phyloP scores from a whole-genome alignment of 2,888 invertebrate genomes.

The Cylindroiulus punctatus region DNA sequence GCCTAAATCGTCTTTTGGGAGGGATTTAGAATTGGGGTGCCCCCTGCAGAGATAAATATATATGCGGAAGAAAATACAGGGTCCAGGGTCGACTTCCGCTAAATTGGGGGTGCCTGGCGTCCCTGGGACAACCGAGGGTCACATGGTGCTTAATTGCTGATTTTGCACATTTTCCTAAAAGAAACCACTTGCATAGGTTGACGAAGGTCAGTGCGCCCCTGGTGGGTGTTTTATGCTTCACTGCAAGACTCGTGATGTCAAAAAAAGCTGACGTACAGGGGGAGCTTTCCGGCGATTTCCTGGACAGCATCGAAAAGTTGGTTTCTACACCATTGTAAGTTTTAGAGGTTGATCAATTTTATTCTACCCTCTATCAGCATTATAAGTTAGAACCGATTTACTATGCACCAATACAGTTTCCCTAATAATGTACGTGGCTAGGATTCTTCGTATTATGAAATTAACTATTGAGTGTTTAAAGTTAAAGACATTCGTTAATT shows the following conservation, averaged over 20 bases:
- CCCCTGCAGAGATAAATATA: slow-evolving; percentile 10
- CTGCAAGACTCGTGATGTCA: background rate
- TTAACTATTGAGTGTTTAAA: too few relatives aligned
- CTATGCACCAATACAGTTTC: too few relatives aligned
- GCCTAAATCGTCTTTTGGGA: background rate
- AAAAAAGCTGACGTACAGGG: background rate
- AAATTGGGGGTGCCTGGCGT: background rate
- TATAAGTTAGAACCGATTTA: too few relatives aligned
- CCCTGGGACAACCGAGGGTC: background rate
- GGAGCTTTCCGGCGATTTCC: background rate
- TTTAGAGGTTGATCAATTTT: too few relatives aligned
- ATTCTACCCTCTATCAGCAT: too few relatives aligned
- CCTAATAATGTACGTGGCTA: too few relatives aligned
- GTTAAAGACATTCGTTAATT: too few relatives aligned
- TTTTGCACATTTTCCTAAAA: background rate
- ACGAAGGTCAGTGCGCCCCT: background rate
- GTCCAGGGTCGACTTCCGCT: background rate
- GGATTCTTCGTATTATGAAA: too few relatives aligned
- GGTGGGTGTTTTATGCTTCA: background rate
- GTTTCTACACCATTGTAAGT: too few relatives aligned
- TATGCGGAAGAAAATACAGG: background rate
- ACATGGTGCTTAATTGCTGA: background rate
- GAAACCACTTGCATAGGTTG: background rate
- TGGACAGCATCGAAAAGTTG: too few relatives aligned
- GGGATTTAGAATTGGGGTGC: background rate